Evolutionary conservation across 2,797 vertebrate genomes (phyloP).

Genomic region (Gambelia wislizenii): DNA sequence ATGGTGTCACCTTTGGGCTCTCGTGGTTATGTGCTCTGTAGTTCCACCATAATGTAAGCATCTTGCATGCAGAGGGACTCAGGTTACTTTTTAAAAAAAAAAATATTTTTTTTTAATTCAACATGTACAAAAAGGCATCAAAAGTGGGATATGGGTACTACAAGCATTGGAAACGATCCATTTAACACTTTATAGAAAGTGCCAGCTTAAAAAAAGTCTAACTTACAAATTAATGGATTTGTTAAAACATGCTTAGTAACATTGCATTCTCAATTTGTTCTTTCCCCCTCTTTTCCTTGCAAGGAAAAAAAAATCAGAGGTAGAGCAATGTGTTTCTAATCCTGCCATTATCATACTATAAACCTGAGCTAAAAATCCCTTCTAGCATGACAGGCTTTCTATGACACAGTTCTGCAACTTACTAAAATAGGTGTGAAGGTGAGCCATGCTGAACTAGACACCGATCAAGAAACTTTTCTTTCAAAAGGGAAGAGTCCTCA

Average conservation of each 20-base stretch:
- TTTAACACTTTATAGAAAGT: slow-evolving; percentile 45
- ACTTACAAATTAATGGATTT: slow-evolving; percentile 35
- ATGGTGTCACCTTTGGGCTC: too few relatives aligned
- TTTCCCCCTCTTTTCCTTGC: slow-evolving; percentile 18
- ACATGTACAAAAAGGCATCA: slow-evolving; percentile 62
- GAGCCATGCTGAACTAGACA: background rate
- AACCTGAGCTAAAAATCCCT: slow-evolving; percentile 32
- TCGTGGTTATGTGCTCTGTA: too few relatives aligned
- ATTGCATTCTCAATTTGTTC: slow-evolving; percentile 44
- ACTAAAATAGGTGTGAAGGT: background rate
- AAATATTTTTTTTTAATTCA: slow-evolving; percentile 59
- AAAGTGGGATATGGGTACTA: slow-evolving; percentile 57
- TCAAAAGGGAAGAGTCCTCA: background rate
- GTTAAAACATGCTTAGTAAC: slow-evolving; percentile 39
- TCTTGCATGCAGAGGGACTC: too few relatives aligned
- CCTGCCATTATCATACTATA: background rate
- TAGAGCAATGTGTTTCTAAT: slow-evolving; percentile 17
- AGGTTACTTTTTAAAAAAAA: too few relatives aligned
- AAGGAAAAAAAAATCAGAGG: slow-evolving; percentile 20
- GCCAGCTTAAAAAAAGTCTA: slow-evolving; percentile 14
- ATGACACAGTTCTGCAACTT: background rate
- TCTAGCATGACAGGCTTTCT: slow-evolving; percentile 9
- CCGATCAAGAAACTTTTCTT: background rate
- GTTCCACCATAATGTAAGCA: too few relatives aligned
- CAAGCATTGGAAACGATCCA: slow-evolving; percentile 49